phyloP scores from a whole-genome alignment of 2,113 vertebrate species.

The Trematocara unimaculatum region DNA sequence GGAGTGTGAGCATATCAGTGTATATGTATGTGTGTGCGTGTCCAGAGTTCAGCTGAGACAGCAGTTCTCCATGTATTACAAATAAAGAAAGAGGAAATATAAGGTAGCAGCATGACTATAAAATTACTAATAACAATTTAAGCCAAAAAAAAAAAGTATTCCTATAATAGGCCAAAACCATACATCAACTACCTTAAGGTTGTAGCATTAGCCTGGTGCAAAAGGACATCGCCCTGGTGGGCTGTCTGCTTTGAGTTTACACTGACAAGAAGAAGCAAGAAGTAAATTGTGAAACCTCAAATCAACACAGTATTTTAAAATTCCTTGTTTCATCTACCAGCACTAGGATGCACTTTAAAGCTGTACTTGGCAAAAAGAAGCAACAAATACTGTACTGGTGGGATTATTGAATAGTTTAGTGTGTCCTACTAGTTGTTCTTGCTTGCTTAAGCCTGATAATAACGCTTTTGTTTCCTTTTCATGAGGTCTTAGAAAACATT shows the following conservation, averaged over 20 bases:
- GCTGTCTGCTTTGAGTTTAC: background rate
- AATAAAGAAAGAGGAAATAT: background rate
- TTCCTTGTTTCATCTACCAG: background rate
- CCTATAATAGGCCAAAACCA: background rate
- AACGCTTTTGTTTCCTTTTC: background rate
- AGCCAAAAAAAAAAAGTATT: rapidly evolving
- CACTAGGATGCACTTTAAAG: background rate
- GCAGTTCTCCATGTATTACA: background rate
- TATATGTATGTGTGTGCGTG: too few species aligned
- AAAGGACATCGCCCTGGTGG: rapidly evolving
- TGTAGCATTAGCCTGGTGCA: background rate
- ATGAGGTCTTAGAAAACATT: background rate
- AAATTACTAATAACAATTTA: background rate
- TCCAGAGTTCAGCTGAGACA: too few species aligned
- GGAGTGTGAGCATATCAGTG: too few species aligned
- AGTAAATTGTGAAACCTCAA: background rate
- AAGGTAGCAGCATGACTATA: background rate
- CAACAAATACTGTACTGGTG: background rate
- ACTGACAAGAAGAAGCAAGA: background rate
- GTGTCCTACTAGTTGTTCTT: background rate
- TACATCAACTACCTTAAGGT: background rate
- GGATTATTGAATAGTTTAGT: background rate
- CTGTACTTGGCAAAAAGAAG: background rate
- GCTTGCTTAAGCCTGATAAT: background rate
- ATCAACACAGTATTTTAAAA: background rate